Evolutionary conservation across 2,797 vertebrate genomes (phyloP).

Genomic region (Dryobates pubescens): DNA sequence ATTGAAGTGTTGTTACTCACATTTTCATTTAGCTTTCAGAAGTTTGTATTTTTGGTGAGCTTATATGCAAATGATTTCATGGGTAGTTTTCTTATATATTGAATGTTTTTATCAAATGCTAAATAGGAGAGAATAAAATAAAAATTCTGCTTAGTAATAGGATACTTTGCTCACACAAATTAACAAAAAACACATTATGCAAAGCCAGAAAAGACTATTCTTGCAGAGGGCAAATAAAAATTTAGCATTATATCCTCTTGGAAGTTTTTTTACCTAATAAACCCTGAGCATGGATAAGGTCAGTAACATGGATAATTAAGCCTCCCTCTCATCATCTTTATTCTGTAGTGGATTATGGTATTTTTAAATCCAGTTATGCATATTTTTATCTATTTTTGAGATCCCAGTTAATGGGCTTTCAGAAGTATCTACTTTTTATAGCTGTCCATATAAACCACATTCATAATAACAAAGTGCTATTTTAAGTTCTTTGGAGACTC

Average conservation of each 20-base stretch:
- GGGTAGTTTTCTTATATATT: not conserved
- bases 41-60: conserved; percentile 15
- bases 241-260: not conserved
- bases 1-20: not conserved
- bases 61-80: not conserved
- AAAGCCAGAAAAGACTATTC: not conserved
- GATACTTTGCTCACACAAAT: not conserved
- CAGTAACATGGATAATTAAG: not conserved
- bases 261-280: conserved; percentile 9
- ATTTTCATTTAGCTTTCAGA: conserved; percentile 29
- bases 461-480: conserved; percentile 2
- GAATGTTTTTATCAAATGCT: not conserved
- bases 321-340: not conserved
- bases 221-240: not conserved
- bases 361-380: conserved; percentile 26
- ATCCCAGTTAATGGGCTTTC: conserved; percentile 34
- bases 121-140: not conserved
- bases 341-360: not conserved
- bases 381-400: conserved; percentile 38
- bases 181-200: not conserved
- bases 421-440: conserved; percentile 8
- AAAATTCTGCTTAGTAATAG: not conserved
- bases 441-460: not conserved
- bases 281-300: not conserved
- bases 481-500: conserved; percentile 25